phyloP scores from a whole-genome alignment of 1,140 invertebrate genomes.

The Heterodera schachtii region DNA sequence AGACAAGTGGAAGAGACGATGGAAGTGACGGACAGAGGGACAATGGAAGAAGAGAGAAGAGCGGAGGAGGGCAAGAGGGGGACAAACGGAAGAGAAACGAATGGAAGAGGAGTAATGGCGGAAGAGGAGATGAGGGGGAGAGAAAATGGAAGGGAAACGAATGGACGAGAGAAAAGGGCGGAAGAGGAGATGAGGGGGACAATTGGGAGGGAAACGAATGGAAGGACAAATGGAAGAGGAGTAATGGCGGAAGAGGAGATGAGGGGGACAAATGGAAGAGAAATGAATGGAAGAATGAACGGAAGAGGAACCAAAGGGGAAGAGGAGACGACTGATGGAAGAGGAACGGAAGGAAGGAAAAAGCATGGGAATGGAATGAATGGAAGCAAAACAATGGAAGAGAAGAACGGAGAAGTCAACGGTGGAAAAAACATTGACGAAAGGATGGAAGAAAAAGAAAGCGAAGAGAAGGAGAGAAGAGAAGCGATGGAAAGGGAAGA shows the following conservation, averaged over 20 bases:
- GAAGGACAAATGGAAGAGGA: background rate
- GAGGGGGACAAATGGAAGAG: background rate
- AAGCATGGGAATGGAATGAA: background rate
- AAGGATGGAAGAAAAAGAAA: no score
- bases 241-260: background rate
- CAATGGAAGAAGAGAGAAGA: constrained; percentile 5
- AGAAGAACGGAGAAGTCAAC: no score
- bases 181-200: background rate
- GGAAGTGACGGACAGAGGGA: constrained; percentile 12
- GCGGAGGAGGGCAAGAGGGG: background rate
- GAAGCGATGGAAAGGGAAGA: background rate
- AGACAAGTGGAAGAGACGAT: background rate
- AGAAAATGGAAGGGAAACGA: background rate
- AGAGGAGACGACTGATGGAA: background rate
- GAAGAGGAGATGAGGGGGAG: background rate
- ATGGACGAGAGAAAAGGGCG: background rate
- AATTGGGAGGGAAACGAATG: background rate
- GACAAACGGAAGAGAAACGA: constrained; percentile 6
- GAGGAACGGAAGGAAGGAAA: constrained; percentile 9
- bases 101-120: background rate
- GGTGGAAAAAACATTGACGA: no score
- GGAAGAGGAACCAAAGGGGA: background rate
- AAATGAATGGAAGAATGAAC: background rate
- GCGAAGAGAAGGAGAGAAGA: background rate
- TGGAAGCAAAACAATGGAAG: background rate